Conservation (phyloP, 2,888 invertebrate genomes). For the Lithophane socia region DNA sequence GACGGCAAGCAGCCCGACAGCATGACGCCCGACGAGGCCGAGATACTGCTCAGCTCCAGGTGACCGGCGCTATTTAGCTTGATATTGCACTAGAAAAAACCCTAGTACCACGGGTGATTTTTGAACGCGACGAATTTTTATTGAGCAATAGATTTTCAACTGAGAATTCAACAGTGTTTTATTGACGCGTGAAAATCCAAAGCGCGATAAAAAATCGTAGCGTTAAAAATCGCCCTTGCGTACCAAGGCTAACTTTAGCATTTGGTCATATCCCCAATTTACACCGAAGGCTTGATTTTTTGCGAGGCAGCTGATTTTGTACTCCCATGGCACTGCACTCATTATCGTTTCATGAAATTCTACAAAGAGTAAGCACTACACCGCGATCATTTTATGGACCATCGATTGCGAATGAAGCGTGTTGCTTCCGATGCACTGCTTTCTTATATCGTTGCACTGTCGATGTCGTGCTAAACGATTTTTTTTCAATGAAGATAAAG, state of each 20-base stretch:
- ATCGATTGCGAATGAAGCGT: constrained; percentile 18
- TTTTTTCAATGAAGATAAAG: constrained; percentile 1
- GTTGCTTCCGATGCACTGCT: constrained; percentile 34
- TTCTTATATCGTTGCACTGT: constrained; percentile 25
- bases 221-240: neutral
- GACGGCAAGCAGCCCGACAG: constrained; percentile 87
- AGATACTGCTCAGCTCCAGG: constrained; percentile 96
- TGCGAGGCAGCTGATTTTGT: neutral
- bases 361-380: constrained; percentile 7
- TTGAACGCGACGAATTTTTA: too few relatives aligned
- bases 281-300: constrained; percentile 5
- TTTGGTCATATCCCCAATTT: constrained; percentile 22
- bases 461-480: neutral
- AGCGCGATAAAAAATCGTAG: neutral
- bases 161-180: neutral
- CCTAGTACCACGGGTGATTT: neutral
- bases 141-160: neutral
- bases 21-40: constrained; percentile 96
- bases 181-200: neutral
- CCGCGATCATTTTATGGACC: constrained; percentile 20
- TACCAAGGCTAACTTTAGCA: neutral
- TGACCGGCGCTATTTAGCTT: constrained; percentile 72
- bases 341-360: constrained; percentile 10
- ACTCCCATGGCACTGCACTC: constrained; percentile 24
- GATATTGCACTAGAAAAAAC: constrained; percentile 17